Percentiles rank a stretch among this genome's conserved stretches.
Conservation (phyloP, 2,888 invertebrate species). For the Eilema griseolum region DNA sequence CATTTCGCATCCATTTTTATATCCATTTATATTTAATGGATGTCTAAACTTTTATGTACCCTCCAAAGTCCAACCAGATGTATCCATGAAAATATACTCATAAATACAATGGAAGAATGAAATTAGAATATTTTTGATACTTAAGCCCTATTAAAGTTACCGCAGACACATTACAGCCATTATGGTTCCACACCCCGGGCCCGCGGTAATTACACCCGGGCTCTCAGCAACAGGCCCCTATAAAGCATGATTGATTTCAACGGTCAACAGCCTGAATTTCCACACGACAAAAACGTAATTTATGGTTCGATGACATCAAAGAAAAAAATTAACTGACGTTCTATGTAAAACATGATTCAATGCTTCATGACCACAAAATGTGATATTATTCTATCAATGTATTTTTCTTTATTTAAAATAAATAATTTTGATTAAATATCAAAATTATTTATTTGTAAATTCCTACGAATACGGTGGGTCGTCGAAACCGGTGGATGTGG, state of each 20-base stretch:
- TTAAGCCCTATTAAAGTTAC: slow-evolving; percentile 1
- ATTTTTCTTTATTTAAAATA: too few relatives aligned
- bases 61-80: background rate
- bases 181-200: background rate
- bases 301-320: slow-evolving; percentile 4
- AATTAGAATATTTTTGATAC: background rate
- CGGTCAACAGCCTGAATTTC: slow-evolving; percentile 4
- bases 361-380: background rate
- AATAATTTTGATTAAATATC: too few relatives aligned
- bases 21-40: background rate
- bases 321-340: background rate
- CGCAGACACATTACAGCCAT: background rate
- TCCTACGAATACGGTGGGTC: too few relatives aligned
- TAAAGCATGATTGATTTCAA: slow-evolving; percentile 1
- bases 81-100: background rate
- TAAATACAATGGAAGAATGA: background rate
- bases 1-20: too few relatives aligned
- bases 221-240: slow-evolving; percentile 4
- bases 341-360: background rate
- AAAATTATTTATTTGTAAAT: too few relatives aligned
- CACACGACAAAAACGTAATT: background rate
- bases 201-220: background rate
- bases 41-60: background rate
- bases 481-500: too few relatives aligned
- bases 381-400: too few relatives aligned